These are phyloP conservation scores for Anabacerthia variegaticeps DNA, from an alignment of 2,797 vertebrate species.

Conservation along the genomic window DNA sequence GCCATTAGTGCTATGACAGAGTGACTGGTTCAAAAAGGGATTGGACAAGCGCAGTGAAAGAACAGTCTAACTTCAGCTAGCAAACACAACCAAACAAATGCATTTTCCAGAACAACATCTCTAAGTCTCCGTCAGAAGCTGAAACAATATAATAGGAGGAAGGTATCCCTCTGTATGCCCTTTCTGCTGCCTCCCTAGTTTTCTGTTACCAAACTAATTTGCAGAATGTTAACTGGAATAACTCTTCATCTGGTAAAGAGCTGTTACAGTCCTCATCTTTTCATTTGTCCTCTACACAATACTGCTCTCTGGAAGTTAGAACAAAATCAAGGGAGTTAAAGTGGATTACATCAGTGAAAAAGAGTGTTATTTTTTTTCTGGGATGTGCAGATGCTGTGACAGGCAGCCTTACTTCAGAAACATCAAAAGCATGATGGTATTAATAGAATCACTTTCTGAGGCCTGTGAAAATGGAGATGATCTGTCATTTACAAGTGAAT, in stretches of 20 bases:
- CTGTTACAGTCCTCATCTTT: not conserved
- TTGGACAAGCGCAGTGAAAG: not conserved
- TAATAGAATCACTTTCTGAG: constrained; percentile 32
- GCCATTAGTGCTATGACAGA: not conserved
- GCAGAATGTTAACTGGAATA: not conserved
- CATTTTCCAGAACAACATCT: not conserved
- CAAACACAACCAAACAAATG: not conserved
- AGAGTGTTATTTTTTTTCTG: not conserved
- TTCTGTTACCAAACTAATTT: not conserved
- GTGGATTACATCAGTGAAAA: not conserved
- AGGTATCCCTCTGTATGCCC: not conserved
- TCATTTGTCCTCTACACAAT: not conserved
- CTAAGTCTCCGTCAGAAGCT: not conserved
- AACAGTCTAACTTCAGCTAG: not conserved
- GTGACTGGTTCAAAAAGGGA: not conserved
- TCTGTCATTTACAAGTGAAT: constrained; percentile 52
- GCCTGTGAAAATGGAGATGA: constrained; percentile 2
- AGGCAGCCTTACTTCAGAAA: not conserved
- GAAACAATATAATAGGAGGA: not conserved
- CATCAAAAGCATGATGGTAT: not conserved
- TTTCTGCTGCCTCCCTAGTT: not conserved
- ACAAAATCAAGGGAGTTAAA: not conserved
- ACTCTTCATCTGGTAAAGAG: not conserved
- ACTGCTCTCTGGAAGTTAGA: not conserved
- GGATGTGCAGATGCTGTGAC: not conserved